Evolutionary conservation across 92 coral and sea anemone genomes (phyloP).

Genomic region (Umimayanthus kanabou): DNA sequence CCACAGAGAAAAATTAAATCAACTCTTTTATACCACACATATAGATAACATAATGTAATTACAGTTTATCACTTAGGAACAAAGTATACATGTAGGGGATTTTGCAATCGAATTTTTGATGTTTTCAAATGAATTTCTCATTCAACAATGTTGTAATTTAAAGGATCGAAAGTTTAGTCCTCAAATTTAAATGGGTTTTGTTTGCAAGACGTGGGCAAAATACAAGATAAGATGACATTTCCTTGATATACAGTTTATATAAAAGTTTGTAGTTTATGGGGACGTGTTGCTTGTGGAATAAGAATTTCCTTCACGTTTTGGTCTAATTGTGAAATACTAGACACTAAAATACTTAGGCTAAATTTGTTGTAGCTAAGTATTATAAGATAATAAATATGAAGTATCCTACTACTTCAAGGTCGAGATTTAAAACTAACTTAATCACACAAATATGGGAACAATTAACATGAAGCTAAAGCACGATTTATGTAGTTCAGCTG

Average conservation of each 20-base stretch:
- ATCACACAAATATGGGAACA: not conserved
- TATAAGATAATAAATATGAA: too few species aligned
- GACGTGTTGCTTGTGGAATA: not conserved
- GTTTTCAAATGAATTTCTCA: too few species aligned
- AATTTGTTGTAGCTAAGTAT: too few species aligned
- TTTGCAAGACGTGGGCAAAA: not conserved
- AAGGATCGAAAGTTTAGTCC: not conserved
- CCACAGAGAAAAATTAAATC: slow-evolving; percentile 27
- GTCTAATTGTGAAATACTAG: not conserved
- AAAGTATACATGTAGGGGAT: too few species aligned
- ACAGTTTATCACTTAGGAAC: slow-evolving; percentile 17
- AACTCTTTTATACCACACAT: slow-evolving; percentile 21
- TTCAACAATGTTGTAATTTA: too few species aligned
- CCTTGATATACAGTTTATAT: too few species aligned
- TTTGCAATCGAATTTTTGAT: too few species aligned
- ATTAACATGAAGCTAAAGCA: not conserved
- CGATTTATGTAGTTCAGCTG: not conserved
- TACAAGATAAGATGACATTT: not conserved
- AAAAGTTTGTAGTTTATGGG: not conserved
- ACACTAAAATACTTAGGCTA: not conserved
- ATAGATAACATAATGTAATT: slow-evolving; percentile 3
- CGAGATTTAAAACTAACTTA: not conserved
- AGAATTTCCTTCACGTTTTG: too few species aligned
- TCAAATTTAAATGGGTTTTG: not conserved
- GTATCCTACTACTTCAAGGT: not conserved